These are phyloP conservation scores for Grapholita molesta DNA, from an alignment of 1,140 invertebrate species.

Conservation along the genomic window DNA sequence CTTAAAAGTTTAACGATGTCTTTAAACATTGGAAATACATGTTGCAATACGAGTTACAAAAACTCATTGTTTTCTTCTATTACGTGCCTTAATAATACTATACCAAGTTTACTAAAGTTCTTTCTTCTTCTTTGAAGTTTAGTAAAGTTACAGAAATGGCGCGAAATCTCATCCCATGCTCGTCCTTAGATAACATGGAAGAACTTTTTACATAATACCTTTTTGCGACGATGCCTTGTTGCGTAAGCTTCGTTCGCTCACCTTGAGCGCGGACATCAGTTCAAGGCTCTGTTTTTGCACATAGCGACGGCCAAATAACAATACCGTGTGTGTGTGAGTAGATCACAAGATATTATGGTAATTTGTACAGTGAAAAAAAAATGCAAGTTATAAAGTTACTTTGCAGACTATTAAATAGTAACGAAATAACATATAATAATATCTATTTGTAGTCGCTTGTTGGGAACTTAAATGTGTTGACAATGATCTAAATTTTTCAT, in stretches of 20 bases:
- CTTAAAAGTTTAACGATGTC: no score
- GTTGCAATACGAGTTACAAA: no score
- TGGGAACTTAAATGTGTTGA: neutral
- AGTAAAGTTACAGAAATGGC: neutral
- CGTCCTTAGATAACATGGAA: neutral
- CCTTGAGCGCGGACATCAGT: slow-evolving; percentile 68
- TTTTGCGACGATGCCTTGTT: slow-evolving; percentile 29
- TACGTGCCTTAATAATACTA: neutral
- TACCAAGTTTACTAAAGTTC: neutral
- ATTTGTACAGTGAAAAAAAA: slow-evolving; percentile 17
- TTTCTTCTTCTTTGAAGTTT: no score
- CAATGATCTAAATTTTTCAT: neutral
- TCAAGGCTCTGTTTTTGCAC: slow-evolving; percentile 72
- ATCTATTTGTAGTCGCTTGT: neutral
- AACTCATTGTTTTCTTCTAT: no score
- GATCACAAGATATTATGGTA: slow-evolving; percentile 27
- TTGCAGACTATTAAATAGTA: no score
- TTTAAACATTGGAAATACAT: no score
- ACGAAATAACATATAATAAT: no score
- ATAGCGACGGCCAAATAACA: slow-evolving; percentile 47
- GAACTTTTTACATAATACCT: slow-evolving; percentile 9
- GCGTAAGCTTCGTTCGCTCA: slow-evolving; percentile 57
- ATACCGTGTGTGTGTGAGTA: slow-evolving; percentile 26
- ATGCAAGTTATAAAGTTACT: neutral
- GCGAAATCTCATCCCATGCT: neutral